Evolutionary conservation across 2,113 vertebrate species (phyloP), one percentile per base, ranked within the genome.

Genomic region (Panthera uncia): DNA sequence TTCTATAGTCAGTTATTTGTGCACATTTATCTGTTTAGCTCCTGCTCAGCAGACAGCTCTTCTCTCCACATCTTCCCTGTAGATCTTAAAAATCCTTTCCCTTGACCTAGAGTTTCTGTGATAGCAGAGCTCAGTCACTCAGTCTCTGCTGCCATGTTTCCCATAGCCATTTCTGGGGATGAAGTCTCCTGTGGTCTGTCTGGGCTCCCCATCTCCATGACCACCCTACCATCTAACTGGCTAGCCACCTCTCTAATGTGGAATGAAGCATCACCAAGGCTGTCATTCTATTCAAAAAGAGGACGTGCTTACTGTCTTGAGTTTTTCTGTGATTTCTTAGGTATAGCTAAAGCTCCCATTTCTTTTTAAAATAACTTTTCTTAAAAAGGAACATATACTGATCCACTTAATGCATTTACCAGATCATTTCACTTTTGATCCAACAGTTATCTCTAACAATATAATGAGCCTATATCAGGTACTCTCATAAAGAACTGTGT

Each of bases 21-120:
- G 89, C 83, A 83, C 96, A 90, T 98, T 98, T 98, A 96, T 93
- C 97, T 97, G 1, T 95, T 95, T 98, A 97, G 94, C 93, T 98
- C 92, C 97, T 93, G 97, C 95, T 97, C 97, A 94, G 89, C 87
- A 92, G 89, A 98, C 85, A 95, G 74, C 94, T 88, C 96, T 98
- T 96, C 80, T 68, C 68, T 95, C 89, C 94, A 85, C 71, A 94
- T 92, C 95, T 98, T 98, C 88, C 1, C 66, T 71, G 96, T 71
- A 86, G 93, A 63, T 98, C 81, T 7, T 97, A 96, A 96, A n/a
- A 97, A 74, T 68, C 71, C 85, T 96, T 83, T 93, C 61, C 94
- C 33, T 15, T 92, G 94, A 96, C 88, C 88, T 63, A 86, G 78
- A 80, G 94, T 96, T 95, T 83, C 96, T 93, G 97, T 98, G 97